Percentiles rank a stretch among this genome's conserved stretches.
Evolutionary conservation across 1,140 invertebrate genomes (phyloP).

Genomic region (Heliconius himera): DNA sequence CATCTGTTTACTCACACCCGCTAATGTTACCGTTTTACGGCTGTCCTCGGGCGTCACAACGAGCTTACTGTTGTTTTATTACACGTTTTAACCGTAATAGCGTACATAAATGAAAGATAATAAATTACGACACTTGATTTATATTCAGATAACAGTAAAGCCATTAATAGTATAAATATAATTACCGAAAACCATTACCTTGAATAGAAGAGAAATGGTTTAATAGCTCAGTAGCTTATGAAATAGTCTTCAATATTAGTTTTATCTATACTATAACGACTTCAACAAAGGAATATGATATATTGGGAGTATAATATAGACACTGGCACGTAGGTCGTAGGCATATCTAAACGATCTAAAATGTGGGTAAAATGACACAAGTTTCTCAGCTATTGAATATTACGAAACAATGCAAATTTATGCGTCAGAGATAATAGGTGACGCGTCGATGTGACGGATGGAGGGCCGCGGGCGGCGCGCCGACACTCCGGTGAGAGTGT

Average conservation of each 20-base stretch:
- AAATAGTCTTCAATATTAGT: background rate
- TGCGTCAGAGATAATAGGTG: slow-evolving; percentile 34
- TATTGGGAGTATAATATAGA: background rate
- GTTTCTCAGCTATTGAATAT: slow-evolving; percentile 27
- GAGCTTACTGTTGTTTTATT: slow-evolving; percentile 37
- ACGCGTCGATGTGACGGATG: slow-evolving; percentile 31
- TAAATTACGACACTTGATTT: slow-evolving; percentile 16
- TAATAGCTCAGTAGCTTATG: background rate
- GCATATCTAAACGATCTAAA: slow-evolving; percentile 14
- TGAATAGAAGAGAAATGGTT: background rate
- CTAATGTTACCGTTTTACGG: slow-evolving; percentile 41
- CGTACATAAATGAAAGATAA: slow-evolving; percentile 28
- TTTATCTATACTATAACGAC: background rate
- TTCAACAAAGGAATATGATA: background rate
- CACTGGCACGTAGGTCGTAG: background rate
- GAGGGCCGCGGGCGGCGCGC: slow-evolving; percentile 32
- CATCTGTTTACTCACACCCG: slow-evolving; percentile 47
- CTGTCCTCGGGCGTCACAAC: slow-evolving; percentile 40
- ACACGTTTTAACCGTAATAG: slow-evolving; percentile 34
- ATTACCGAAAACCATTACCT: slow-evolving; percentile 10
- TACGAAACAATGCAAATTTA: slow-evolving; percentile 34
- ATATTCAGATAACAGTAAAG: slow-evolving; percentile 3
- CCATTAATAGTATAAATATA: slow-evolving; percentile 9
- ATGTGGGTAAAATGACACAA: slow-evolving; percentile 20
- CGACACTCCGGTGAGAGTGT: background rate